A percentile compares a stretch with the other conserved stretches of the same genome.
These are phyloP conservation scores for Melitaea cinxia DNA, from an alignment of 1,140 invertebrate genomes.

Conservation along the genomic window DNA sequence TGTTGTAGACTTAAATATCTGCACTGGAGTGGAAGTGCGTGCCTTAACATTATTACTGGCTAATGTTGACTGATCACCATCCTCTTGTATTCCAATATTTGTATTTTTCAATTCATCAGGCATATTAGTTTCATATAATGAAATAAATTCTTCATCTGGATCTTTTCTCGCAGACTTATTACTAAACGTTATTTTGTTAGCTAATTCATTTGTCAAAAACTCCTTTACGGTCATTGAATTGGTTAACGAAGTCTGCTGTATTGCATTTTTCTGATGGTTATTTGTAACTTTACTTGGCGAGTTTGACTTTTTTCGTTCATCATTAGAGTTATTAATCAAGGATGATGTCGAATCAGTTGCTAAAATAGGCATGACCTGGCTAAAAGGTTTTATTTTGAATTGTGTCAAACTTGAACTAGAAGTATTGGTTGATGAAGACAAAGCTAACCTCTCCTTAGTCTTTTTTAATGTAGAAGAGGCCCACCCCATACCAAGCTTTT, in stretches of 20 bases:
- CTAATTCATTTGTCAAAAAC: slow-evolving; percentile 68
- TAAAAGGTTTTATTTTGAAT: slow-evolving; percentile 60
- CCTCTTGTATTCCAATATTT: slow-evolving; percentile 27
- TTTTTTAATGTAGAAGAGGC: slow-evolving; percentile 85
- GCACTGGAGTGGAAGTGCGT: slow-evolving; percentile 82
- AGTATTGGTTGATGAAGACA: slow-evolving; percentile 84
- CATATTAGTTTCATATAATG: slow-evolving; percentile 71
- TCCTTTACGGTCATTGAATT: slow-evolving; percentile 75
- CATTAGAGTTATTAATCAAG: slow-evolving; percentile 44
- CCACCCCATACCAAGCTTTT: slow-evolving; percentile 85
- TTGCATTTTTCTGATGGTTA: slow-evolving; percentile 53
- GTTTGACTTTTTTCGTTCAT: slow-evolving; percentile 32
- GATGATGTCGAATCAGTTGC: slow-evolving; percentile 55
- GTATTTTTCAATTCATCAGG: slow-evolving; percentile 63
- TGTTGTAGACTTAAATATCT: slow-evolving; percentile 73
- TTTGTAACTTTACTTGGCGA: slow-evolving; percentile 16
- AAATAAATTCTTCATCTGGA: slow-evolving; percentile 64
- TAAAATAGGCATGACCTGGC: slow-evolving; percentile 53
- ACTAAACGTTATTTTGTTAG: slow-evolving; percentile 72
- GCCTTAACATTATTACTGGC: slow-evolving; percentile 57
- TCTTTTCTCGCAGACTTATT: slow-evolving; percentile 58
- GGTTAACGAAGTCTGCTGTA: slow-evolving; percentile 63
- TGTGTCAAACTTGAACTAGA: slow-evolving; percentile 71
- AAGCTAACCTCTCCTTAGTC: slow-evolving; percentile 84
- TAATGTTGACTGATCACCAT: slow-evolving; percentile 48